These are phyloP conservation scores for Tenthredo scrophulariae DNA, from an alignment of 2,888 invertebrate genomes.

Conservation along the genomic window DNA sequence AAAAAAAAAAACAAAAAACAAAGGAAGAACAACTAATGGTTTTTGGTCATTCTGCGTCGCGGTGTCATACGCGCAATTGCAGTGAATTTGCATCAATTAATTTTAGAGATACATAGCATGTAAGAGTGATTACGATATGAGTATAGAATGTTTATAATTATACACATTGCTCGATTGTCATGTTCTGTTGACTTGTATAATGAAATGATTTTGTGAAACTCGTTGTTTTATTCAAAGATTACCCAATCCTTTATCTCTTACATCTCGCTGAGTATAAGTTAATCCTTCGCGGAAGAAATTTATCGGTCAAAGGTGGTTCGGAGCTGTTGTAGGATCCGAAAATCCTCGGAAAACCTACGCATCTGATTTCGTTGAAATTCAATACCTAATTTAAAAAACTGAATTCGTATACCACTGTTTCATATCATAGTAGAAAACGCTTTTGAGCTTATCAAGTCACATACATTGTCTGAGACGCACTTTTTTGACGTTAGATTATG, in stretches of 20 bases:
- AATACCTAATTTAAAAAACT: not conserved
- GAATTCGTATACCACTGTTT: not conserved
- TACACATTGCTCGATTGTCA: conserved; percentile 35
- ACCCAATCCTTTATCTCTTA: not conserved
- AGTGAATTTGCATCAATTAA: conserved; percentile 36
- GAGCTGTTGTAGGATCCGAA: not conserved
- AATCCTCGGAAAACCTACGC: not conserved
- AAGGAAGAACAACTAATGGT: not conserved
- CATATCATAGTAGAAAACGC: not conserved
- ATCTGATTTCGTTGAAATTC: not conserved
- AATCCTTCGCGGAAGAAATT: not conserved
- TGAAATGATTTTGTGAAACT: conserved; percentile 52
- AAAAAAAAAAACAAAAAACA: not conserved
- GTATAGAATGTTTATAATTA: conserved; percentile 39
- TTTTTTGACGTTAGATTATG: not conserved
- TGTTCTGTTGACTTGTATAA: conserved; percentile 40
- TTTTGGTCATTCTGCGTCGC: conserved; percentile 8
- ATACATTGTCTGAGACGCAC: not conserved
- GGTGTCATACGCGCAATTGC: not conserved
- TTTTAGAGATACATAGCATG: conserved; percentile 10
- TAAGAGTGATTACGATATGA: conserved; percentile 37
- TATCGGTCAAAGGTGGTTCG: not conserved
- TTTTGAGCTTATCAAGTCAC: not conserved
- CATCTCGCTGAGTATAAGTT: not conserved
- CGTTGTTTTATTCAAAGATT: not conserved